Evolutionary conservation across 2,888 invertebrate genomes (phyloP).

Genomic region (Stenolophus ochropezus): DNA sequence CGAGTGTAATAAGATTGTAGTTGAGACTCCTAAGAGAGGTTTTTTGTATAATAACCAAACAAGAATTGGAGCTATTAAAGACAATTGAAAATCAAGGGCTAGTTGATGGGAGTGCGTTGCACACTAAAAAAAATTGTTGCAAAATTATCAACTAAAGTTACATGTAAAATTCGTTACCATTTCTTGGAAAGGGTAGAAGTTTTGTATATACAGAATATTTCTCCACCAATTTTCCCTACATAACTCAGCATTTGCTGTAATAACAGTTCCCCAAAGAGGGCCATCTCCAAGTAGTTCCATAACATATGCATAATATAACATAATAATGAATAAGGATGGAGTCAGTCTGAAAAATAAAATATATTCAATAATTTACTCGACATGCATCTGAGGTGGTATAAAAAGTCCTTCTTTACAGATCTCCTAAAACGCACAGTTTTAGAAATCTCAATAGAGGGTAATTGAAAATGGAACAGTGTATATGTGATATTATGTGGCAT

Average conservation of each 20-base stretch:
- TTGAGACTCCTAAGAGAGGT: constrained; percentile 75
- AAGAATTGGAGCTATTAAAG: constrained; percentile 79
- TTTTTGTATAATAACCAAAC: constrained; percentile 79
- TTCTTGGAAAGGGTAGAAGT: constrained; percentile 81
- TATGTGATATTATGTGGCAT: no score
- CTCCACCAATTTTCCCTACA: constrained; percentile 82
- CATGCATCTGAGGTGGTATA: no score
- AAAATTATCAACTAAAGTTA: background rate
- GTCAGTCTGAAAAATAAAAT: constrained; percentile 79
- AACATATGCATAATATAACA: constrained; percentile 81
- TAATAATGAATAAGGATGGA: constrained; percentile 78
- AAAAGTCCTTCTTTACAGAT: no score
- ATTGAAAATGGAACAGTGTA: no score
- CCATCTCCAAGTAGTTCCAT: constrained; percentile 80
- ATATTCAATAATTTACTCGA: no score
- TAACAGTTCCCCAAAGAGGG: constrained; percentile 80
- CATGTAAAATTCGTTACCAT: constrained; percentile 74
- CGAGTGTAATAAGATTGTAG: constrained; percentile 76
- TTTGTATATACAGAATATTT: constrained; percentile 81
- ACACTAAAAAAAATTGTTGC: constrained; percentile 75
- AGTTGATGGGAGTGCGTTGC: constrained; percentile 85
- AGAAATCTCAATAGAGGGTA: no score
- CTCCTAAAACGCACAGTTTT: no score
- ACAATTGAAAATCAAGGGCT: constrained; percentile 84
- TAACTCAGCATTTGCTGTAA: constrained; percentile 79